Evolutionary conservation across 1,140 invertebrate species (phyloP).

Genomic region (Drosophila biarmipes): DNA sequence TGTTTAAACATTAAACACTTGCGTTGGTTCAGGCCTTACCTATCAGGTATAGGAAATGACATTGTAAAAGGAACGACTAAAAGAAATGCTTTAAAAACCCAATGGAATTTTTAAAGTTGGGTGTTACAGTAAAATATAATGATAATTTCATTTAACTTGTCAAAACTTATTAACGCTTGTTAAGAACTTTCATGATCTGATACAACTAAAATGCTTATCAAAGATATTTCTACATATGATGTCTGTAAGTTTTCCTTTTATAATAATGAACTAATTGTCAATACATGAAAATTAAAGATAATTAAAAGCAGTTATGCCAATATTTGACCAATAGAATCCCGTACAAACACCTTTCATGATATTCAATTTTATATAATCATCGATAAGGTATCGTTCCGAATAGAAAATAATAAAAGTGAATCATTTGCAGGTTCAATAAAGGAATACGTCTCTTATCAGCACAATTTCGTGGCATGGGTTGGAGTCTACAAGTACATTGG

Average conservation of each 20-base stretch:
- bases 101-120: not conserved
- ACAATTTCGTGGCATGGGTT: not conserved
- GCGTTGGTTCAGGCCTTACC: constrained; percentile 42
- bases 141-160: too few relatives aligned
- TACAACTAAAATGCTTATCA: too few relatives aligned
- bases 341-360: not conserved
- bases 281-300: not conserved
- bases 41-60: constrained; percentile 6
- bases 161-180: too few relatives aligned
- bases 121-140: not conserved
- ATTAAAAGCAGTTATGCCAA: not conserved
- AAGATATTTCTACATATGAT: too few relatives aligned
- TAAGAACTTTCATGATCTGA: too few relatives aligned
- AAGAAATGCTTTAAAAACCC: not conserved
- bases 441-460: not conserved
- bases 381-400: not conserved
- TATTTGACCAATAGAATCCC: not conserved
- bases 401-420: not conserved
- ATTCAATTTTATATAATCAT: not conserved
- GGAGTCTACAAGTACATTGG: not conserved
- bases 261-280: not conserved
- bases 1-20: constrained; percentile 65
- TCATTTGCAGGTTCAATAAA: constrained; percentile 7
- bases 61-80: not conserved
- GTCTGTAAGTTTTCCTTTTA: too few relatives aligned